A percentile compares a stretch with the other conserved stretches of the same genome.
Evolutionary conservation across 2,113 vertebrate species (phyloP).

Genomic region (Notothenia rossii): DNA sequence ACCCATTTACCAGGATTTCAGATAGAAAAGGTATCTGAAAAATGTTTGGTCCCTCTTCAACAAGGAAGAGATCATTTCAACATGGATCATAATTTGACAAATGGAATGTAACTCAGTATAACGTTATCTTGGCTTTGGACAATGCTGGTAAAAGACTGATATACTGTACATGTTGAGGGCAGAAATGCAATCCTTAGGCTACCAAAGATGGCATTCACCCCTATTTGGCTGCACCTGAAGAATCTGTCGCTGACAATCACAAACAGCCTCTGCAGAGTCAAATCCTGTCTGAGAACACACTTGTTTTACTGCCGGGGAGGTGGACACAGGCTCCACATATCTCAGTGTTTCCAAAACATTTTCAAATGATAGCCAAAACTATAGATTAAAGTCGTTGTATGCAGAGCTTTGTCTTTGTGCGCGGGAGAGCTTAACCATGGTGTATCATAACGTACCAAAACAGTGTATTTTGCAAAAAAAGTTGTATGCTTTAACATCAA

Average conservation of each 20-base stretch:
- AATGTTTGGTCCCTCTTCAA: neutral
- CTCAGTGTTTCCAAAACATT: constrained; percentile 36
- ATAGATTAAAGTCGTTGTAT: constrained; percentile 1
- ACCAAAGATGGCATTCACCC: neutral
- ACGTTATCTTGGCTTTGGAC: neutral
- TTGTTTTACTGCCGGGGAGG: constrained; percentile 31
- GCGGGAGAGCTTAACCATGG: neutral
- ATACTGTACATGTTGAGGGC: neutral
- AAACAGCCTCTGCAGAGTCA: neutral
- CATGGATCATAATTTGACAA: neutral
- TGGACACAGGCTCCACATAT: constrained; percentile 13
- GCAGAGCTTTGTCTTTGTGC: neutral
- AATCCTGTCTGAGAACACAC: constrained; percentile 12
- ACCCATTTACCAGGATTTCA: neutral
- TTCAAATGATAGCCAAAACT: constrained; percentile 14
- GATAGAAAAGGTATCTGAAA: constrained; percentile 1
- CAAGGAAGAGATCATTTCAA: neutral
- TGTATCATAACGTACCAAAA: neutral
- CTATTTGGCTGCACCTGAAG: neutral
- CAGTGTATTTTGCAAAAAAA: neutral
- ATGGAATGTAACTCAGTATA: neutral
- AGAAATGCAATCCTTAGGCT: neutral
- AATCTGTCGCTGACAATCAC: constrained; percentile 4
- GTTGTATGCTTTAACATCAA: neutral
- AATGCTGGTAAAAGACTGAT: neutral